These are phyloP conservation scores for Hephaestus fuliginosus DNA, from an alignment of 2,797 vertebrate species.

Conservation along the genomic window DNA sequence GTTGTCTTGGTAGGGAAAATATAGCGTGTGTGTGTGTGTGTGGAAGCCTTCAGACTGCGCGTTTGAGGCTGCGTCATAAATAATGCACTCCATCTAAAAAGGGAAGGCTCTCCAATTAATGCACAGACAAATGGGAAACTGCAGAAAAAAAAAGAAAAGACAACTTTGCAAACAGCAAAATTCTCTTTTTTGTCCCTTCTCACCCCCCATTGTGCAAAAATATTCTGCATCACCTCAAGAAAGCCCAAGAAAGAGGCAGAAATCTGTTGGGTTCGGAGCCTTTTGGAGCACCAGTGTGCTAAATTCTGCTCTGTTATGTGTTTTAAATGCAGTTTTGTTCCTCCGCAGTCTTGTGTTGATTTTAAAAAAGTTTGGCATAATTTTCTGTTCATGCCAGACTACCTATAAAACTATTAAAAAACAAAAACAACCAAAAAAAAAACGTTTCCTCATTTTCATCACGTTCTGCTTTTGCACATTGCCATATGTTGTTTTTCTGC, in stretches of 20 bases:
- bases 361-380: slow-evolving; percentile 5
- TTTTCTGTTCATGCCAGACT: neutral
- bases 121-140: slow-evolving; percentile 74
- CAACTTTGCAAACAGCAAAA: slow-evolving; percentile 53
- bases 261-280: slow-evolving; percentile 26
- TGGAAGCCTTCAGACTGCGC: slow-evolving; percentile 47
- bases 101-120: slow-evolving; percentile 79
- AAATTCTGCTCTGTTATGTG: slow-evolving; percentile 16
- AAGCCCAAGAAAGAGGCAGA: slow-evolving; percentile 48
- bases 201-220: slow-evolving; percentile 61
- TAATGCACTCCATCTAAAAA: slow-evolving; percentile 81
- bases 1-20: slow-evolving; percentile 57
- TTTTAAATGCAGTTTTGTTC: slow-evolving; percentile 33
- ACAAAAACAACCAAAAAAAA: neutral
- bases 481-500: slow-evolving; percentile 43
- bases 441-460: neutral
- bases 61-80: slow-evolving; percentile 78
- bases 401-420: neutral
- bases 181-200: slow-evolving; percentile 61
- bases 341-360: neutral
- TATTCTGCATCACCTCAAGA: slow-evolving; percentile 66
- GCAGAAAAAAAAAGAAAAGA: slow-evolving; percentile 40
- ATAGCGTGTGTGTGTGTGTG: slow-evolving; percentile 31
- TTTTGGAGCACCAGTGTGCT: slow-evolving; percentile 23
- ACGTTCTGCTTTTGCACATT: slow-evolving; percentile 19